Percentiles rank a stretch among this genome's conserved stretches.
phyloP scores from a whole-genome alignment of 1,140 invertebrate species.

The Camponotus floridanus region DNA sequence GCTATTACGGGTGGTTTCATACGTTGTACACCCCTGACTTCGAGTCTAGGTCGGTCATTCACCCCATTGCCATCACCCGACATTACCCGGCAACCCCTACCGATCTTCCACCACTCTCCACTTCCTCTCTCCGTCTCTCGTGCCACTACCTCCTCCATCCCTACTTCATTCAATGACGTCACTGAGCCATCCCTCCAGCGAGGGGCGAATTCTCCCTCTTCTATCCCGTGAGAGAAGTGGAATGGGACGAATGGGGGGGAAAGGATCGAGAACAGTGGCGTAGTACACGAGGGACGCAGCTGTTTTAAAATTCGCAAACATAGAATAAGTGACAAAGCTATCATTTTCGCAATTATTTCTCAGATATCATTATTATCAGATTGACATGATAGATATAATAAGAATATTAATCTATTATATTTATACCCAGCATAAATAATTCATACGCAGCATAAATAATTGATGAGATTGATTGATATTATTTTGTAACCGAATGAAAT shows the following conservation, averaged over 20 bases:
- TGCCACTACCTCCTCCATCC: slow-evolving; percentile 43
- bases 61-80: slow-evolving; percentile 79
- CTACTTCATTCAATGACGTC: slow-evolving; percentile 73
- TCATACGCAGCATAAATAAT: slow-evolving; percentile 18
- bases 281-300: slow-evolving; percentile 56
- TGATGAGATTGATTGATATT: not conserved
- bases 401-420: not conserved
- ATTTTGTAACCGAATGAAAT: not conserved
- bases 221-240: slow-evolving; percentile 11
- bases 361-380: not conserved
- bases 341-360: slow-evolving; percentile 28
- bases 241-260: slow-evolving; percentile 1
- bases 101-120: slow-evolving; percentile 61
- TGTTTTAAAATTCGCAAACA: slow-evolving; percentile 48
- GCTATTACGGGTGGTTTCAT: slow-evolving; percentile 81
- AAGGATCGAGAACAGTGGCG: slow-evolving; percentile 66
- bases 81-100: slow-evolving; percentile 71
- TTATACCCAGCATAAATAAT: slow-evolving; percentile 16
- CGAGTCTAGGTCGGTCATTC: slow-evolving; percentile 87
- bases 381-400: slow-evolving; percentile 19
- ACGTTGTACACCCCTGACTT: slow-evolving; percentile 85
- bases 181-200: slow-evolving; percentile 58
- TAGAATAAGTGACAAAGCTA: slow-evolving; percentile 12
- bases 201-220: slow-evolving; percentile 48
- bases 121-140: slow-evolving; percentile 27